Evolutionary conservation across 1,140 invertebrate genomes (phyloP), one percentile per base, ranked within the genome.

Genomic region (Calosoma granatense): DNA sequence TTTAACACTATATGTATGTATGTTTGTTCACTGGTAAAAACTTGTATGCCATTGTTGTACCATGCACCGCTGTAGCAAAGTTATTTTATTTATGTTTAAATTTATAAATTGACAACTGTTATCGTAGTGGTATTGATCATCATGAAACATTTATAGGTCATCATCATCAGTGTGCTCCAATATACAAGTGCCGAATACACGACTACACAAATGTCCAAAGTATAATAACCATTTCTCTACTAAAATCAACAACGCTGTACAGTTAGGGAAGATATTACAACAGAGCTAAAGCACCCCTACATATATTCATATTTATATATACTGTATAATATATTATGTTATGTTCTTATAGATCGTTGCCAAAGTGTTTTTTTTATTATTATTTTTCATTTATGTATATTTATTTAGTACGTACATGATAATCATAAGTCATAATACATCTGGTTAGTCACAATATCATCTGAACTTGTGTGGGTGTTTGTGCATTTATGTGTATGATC

Each of bases 71-170:
- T 17, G 17, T 47, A 12, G 41, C 41, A 47, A 47, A 17, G 9
- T 36, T 6, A n/a, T 47, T 47, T 12, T n/a, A n/a, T n/a, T n/a
- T n/a, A n/a, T n/a, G n/a, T n/a, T n/a, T 47, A 47, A 47, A 12
- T 47, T 6, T 47, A 47, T 47, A 47, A 47, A 47, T 47, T 47
- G 41, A 47, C 41, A 47, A 47, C 41, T 47, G 41, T 47, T 47
- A 6, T 47, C 41, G 41, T 47, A 9, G 41, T 47, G 17, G 9
- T 47, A 17, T 12, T 17, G 17, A 47, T 12, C 17, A 47, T 47
- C 41, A 47, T 47, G 41, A 47, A 47, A 47, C 41, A 47, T 47
- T 47, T 47, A 47, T n/a, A n/a, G n/a, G n/a, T n/a, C n/a, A n/a
- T 47, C 17, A 9, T 47, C 9, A 9, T 47, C 15, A 47, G 15